Base-by-base conservation (phyloP, 1,140 invertebrate genomes). In the Drosophila tsacasi region DNA sequence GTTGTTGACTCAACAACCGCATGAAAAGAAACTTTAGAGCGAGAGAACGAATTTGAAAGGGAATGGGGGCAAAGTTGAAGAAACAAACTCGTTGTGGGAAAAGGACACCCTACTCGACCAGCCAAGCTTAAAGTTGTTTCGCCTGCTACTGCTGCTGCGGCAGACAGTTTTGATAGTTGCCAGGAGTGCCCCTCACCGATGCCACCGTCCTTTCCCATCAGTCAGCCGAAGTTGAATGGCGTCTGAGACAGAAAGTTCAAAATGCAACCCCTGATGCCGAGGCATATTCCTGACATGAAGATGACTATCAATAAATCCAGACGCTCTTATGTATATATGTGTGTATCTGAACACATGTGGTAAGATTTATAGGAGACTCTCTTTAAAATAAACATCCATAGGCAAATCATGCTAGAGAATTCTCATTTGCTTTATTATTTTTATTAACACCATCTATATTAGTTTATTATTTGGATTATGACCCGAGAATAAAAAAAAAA, bases 81-180 rank as follows among this genome's bases (percentile, higher is more conserved):
- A 27, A 74, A 64, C 42, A 54, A 54, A 59, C 23, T 55, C 23
- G 35, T 35, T 27, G 23, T 30, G 25, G 13, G n/a, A 27, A 66
- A 46, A 63, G 65, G 25, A 46, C 37, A 35, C 44, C 27, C 52
- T 58, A 58, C 37, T 42, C 42, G 30, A 39, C 37, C 32, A 61
- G 44, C 23, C 54, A 27, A 47, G 67, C 62, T 68, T 65, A 75
- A 77, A 89, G 68, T 64, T 68, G 30, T 52, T 57, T 30, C 35
- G 52, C 40, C 63, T 58, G 12, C 49, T 30, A 2, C 66, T 61
- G 62, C 47, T 65, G 64, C 83, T 87, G 83, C 49, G 52, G 64
- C 77, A 87, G 83, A 87, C 83, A 89, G 80, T 89, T 87, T 83
- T 78, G 84, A 77, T 87, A 77, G 83, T 82, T 81, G 64, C 52